phyloP scores from a whole-genome alignment of 2,113 vertebrate genomes.

The Phalacrocorax aristotelis region DNA sequence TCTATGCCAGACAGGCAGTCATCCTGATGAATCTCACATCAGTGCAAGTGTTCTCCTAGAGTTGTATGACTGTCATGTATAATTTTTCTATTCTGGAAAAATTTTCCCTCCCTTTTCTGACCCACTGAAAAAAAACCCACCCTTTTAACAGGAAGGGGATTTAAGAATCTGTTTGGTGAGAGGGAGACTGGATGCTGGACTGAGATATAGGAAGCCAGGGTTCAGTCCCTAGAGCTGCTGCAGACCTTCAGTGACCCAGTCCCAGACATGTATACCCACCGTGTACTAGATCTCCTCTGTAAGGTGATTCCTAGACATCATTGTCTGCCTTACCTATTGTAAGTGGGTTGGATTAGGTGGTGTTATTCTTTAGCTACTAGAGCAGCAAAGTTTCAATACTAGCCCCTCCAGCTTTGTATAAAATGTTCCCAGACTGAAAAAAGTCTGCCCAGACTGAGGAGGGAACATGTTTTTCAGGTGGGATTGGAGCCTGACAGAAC shows the following conservation, averaged over 20 bases:
- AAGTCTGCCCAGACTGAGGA: background rate
- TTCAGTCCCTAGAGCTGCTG: background rate
- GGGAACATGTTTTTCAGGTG: background rate
- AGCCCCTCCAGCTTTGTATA: background rate
- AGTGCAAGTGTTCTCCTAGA: background rate
- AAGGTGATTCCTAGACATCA: background rate
- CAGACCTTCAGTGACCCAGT: background rate
- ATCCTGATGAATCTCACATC: background rate
- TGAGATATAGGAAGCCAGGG: background rate
- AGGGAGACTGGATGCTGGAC: background rate
- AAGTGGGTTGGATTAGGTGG: background rate
- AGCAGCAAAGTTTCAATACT: background rate
- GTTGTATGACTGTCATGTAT: fast-evolving
- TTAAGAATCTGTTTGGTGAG: background rate
- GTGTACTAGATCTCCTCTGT: background rate
- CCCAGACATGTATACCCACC: background rate
- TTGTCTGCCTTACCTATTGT: background rate
- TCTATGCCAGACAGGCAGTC: background rate
- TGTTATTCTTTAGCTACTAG: background rate
- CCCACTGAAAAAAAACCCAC: background rate
- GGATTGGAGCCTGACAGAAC: background rate
- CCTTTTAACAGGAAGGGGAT: background rate
- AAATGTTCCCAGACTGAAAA: background rate
- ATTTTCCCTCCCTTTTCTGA: background rate
- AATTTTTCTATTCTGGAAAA: background rate